Evolutionary conservation across 2,797 vertebrate species (phyloP).

Genomic region (Myoxocephalus aenaeus): DNA sequence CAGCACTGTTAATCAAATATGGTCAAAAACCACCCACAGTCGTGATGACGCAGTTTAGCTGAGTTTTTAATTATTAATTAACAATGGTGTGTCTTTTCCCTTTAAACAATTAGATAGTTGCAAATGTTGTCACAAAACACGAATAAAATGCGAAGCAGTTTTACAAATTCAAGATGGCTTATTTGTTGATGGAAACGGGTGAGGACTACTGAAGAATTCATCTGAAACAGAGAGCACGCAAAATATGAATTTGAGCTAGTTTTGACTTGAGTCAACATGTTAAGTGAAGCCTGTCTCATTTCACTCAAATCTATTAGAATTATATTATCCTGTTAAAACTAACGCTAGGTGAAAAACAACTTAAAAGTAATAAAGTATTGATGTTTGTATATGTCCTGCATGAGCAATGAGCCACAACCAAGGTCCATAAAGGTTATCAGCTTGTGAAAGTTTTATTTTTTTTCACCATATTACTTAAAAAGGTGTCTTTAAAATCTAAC

Average conservation of each 20-base stretch:
- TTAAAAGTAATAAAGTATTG: neutral
- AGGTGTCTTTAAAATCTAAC: conserved; percentile 77
- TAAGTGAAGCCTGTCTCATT: neutral
- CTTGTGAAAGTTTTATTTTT: conserved; percentile 77
- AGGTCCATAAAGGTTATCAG: conserved; percentile 53
- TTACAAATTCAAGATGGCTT: neutral
- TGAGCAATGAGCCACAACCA: conserved; percentile 49
- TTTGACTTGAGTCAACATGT: neutral
- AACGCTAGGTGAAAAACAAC: neutral
- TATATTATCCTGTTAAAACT: neutral
- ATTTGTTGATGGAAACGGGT: neutral
- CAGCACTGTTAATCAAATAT: neutral
- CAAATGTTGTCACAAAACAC: neutral
- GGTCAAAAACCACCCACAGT: neutral
- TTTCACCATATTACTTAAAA: conserved; percentile 79
- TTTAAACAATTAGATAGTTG: neutral
- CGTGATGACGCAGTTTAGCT: neutral
- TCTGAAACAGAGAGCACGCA: neutral
- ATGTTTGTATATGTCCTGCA: neutral
- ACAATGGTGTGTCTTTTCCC: neutral
- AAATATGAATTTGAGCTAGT: neutral
- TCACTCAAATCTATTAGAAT: neutral
- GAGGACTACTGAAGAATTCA: neutral
- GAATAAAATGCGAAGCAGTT: neutral
- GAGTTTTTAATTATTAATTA: neutral